A percentile compares a stretch with the other conserved stretches of the same genome.
These are phyloP conservation scores for Myripristis jacobus DNA, from an alignment of 2,797 vertebrate genomes.

Conservation along the genomic window DNA sequence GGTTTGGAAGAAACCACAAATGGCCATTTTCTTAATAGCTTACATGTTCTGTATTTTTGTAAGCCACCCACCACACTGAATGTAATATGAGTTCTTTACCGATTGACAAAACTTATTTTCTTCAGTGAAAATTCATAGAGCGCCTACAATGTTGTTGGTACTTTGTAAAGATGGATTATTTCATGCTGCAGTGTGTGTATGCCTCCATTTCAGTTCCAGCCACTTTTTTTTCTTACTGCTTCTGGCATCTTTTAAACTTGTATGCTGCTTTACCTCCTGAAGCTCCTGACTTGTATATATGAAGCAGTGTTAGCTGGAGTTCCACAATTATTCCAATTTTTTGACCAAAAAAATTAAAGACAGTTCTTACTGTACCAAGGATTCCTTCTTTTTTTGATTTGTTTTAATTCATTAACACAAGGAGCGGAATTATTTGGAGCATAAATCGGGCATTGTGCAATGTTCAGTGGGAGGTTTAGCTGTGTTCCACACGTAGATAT, in stretches of 20 bases:
- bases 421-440: constrained; percentile 20
- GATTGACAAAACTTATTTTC: constrained; percentile 38
- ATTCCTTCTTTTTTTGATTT: constrained; percentile 7
- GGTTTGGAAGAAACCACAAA: constrained; percentile 36
- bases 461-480: constrained; percentile 31
- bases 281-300: constrained; percentile 39
- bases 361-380: constrained; percentile 5
- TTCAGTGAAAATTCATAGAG: constrained; percentile 19
- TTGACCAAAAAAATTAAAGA: constrained; percentile 1
- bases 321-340: not conserved
- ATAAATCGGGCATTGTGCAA: constrained; percentile 48
- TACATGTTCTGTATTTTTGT: constrained; percentile 54
- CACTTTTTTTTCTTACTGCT: constrained; percentile 2
- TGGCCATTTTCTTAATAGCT: constrained; percentile 29
- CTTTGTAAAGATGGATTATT: constrained; percentile 13
- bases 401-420: constrained; percentile 14
- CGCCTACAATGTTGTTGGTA: constrained; percentile 15
- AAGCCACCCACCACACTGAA: constrained; percentile 72
- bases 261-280: constrained; percentile 24
- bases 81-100: constrained; percentile 61
- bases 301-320: constrained; percentile 4
- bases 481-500: constrained; percentile 27
- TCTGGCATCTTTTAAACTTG: constrained; percentile 21
- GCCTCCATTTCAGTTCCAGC: not conserved
- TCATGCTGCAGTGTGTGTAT: constrained; percentile 26